phyloP scores from a whole-genome alignment of 2,888 invertebrate genomes.

The Calliscelio sp. region DNA sequence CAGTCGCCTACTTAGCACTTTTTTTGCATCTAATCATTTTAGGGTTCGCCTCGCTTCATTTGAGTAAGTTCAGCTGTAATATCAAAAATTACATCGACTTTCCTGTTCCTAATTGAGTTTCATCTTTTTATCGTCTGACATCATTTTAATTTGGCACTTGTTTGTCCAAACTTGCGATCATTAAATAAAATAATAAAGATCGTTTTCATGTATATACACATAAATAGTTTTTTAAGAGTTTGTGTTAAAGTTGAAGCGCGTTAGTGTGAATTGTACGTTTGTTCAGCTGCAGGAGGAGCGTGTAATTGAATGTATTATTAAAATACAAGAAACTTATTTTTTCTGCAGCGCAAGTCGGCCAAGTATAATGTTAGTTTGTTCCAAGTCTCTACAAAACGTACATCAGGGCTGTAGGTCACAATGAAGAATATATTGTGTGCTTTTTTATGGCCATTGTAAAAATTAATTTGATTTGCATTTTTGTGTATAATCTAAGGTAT shows the following conservation, averaged over 20 bases:
- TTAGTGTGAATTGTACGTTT: slow-evolving; percentile 60
- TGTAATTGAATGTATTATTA: slow-evolving; percentile 72
- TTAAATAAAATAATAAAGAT: slow-evolving; percentile 35
- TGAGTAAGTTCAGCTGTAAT: background rate
- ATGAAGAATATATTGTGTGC: background rate
- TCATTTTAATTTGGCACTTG: slow-evolving; percentile 21
- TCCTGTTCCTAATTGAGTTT: background rate
- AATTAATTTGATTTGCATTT: background rate
- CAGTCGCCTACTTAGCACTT: slow-evolving; percentile 76
- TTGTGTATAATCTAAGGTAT: no score
- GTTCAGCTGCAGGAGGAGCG: slow-evolving; percentile 63
- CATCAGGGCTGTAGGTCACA: slow-evolving; percentile 39
- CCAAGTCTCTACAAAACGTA: slow-evolving; percentile 38
- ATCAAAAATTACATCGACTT: background rate
- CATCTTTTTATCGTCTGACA: background rate
- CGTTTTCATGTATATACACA: no score
- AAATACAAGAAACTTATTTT: slow-evolving; percentile 71
- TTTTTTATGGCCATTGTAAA: background rate
- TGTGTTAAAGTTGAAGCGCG: slow-evolving; percentile 32
- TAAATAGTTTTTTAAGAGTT: slow-evolving; percentile 15
- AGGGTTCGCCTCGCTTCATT: slow-evolving; percentile 11
- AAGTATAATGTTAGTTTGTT: slow-evolving; percentile 65
- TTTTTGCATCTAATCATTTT: slow-evolving; percentile 24
- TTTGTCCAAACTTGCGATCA: slow-evolving; percentile 34
- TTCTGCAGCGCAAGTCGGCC: slow-evolving; percentile 59